Base-by-base conservation (phyloP, 2,888 invertebrate species). In the Chymomyza procnemis region DNA sequence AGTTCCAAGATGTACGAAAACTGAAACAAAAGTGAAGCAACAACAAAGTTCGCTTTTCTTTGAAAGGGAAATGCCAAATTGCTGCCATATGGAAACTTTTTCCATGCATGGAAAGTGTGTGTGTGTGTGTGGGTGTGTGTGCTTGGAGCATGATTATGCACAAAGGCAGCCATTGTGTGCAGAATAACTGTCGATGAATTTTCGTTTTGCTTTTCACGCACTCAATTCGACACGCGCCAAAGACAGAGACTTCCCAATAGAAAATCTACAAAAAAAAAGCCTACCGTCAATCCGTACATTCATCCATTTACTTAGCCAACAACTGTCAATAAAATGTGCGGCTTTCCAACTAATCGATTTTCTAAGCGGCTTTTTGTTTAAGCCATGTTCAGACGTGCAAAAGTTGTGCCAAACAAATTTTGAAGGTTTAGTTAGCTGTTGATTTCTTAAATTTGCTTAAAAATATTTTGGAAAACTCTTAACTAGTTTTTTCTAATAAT, bases 261-360 rank as follows among this genome's bases (percentile, higher is more conserved):
- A 41, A 41, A 41, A 41, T 2, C 34, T 5, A 9, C 9, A 41
- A 41, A 9, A 9, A 41, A 41, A 41, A 9, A 12, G 12, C 34
- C 12, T 41, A 12, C 34, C 34, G 6, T 41, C 34, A 41, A 41
- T 41, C 34, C 34, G 34, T 41, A 41, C 34, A 41, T 41, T 41
- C 34, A 41, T 0, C 34, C 34, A 41, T 41, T 41, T 41, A 2
- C 12, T 12, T 12, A 41, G 34, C 34, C 34, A 41, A 41, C 34
- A 41, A 41, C 34, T 41, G 34, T 41, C 34, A 41, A 41, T 41
- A 41, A 41, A 41, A 41, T 41, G 34, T 41, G 34, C 34, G 34
- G 34, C 34, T 41, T 41, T 41, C 46, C 86, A 71, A 74, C 79
- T 74, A 83, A 86, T 81, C 86, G 86, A 83, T 85, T 73, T 84